Conservation (phyloP, 2,888 invertebrate genomes). For the Artemia sinica region DNA sequence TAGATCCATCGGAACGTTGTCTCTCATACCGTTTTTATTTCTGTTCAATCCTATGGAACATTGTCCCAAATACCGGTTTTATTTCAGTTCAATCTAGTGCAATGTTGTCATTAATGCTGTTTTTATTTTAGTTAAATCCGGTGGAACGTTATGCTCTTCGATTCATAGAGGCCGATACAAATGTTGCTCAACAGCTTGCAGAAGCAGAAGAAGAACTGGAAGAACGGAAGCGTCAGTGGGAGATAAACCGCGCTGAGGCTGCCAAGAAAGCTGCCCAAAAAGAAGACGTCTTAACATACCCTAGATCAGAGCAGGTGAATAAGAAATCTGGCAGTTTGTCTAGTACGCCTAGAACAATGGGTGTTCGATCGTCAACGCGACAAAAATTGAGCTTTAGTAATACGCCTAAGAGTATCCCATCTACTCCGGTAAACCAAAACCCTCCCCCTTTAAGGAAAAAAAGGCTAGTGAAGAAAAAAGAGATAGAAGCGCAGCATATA, state of each 20-base stretch:
- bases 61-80: no score
- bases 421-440: no score
- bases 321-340: conserved; percentile 1
- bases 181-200: conserved; percentile 60
- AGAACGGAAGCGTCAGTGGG: conserved; percentile 70
- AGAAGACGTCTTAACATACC: conserved; percentile 14
- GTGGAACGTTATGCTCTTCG: conserved; percentile 89
- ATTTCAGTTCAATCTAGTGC: no score
- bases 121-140: conserved; percentile 53
- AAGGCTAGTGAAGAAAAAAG: no score
- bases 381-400: no score
- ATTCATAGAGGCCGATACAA: conserved; percentile 66
- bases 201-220: conserved; percentile 76
- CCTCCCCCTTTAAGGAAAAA: no score
- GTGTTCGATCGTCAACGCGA: no score
- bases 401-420: no score
- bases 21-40: no score
- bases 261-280: conserved; percentile 39
- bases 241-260: conserved; percentile 47
- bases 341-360: neutral
- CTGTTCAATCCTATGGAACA: no score
- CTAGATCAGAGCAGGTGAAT: conserved; percentile 28
- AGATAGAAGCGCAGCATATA: no score
- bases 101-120: neutral
- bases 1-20: no score